Base-by-base conservation (phyloP, 1,140 invertebrate genomes). In the Drosophila navojoa region DNA sequence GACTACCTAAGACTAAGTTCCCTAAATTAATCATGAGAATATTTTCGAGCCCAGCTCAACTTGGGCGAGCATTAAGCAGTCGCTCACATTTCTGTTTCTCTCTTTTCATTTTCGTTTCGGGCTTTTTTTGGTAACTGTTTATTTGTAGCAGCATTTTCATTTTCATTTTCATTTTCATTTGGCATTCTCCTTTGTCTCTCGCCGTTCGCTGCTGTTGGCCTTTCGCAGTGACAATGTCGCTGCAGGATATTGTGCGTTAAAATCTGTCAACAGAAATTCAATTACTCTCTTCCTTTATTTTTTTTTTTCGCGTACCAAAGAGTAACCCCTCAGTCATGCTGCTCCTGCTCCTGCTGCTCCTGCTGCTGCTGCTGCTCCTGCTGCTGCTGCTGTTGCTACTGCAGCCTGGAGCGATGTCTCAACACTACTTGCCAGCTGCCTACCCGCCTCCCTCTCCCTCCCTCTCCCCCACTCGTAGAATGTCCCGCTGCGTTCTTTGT, bases 261-360 rank as follows among this genome's bases (percentile, higher is more conserved):
- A 89, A 87, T 89, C 82, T 87, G 82, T 89, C 82, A 82, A 87
- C 84, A 87, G 82, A 87, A 87, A 89, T 87, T 87, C 82, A 87
- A 87, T 87, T 87, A 87, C 82, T 79, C 64, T 79, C 77, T 81
- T 63, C 42, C 42, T 44, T 82, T 79, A 54, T 79, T 76, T 79
- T 54, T 66, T 49, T 13, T n/a, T 25, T 35, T 13, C 64, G 52
- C n/a, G 29, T 25, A 13, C 40, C 38, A 19, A 22, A 11, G 19
- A 11, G 19, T n/a, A 11, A 22, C 6, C 16, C 10, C 45, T 22
- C 16, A 22, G 45, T 19, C 16, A 3, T 7, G 7, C 27, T 29
- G 44, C 44, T 7, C 6, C 44, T 13, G 19, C 35, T 38, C 1
- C 35, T 49, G 19, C 45, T 11, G 16, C 32, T 7, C 1, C 19